Evolutionary conservation across 2,113 vertebrate species (phyloP).

Genomic region (Bagarius yarrelli): DNA sequence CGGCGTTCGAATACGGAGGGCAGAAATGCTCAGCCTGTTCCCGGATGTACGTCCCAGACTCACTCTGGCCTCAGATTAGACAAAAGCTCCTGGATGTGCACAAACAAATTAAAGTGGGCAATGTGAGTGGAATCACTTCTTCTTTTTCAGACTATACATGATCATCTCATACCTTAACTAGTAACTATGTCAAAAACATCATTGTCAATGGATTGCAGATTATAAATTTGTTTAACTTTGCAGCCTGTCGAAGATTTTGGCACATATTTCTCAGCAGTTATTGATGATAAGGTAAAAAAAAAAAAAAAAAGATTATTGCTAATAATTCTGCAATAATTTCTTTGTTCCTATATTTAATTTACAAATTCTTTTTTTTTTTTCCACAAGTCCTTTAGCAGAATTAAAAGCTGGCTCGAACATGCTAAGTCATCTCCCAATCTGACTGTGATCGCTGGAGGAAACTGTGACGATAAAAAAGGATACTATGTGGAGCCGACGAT

Average conservation of each 20-base stretch:
- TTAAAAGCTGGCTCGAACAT: slow-evolving; percentile 79
- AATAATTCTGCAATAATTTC: not conserved
- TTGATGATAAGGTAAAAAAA: slow-evolving; percentile 84
- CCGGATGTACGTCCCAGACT: slow-evolving; percentile 84
- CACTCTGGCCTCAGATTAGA: slow-evolving; percentile 86
- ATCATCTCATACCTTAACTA: not conserved
- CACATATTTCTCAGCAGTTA: slow-evolving; percentile 90
- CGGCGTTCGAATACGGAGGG: slow-evolving; percentile 90
- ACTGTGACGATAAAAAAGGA: slow-evolving; percentile 76
- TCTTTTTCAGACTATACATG: no score
- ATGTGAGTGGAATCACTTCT: slow-evolving; percentile 74
- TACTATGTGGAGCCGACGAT: slow-evolving; percentile 91
- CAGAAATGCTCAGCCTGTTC: slow-evolving; percentile 98
- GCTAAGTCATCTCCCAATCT: slow-evolving; percentile 77
- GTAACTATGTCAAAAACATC: not conserved
- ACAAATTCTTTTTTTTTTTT: not conserved
- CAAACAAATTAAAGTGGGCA: slow-evolving; percentile 80
- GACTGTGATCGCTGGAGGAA: slow-evolving; percentile 83
- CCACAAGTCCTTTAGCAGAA: slow-evolving; percentile 81
- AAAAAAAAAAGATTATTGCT: not conserved
- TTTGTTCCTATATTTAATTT: not conserved
- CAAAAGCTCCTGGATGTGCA: slow-evolving; percentile 79
- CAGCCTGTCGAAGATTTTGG: slow-evolving; percentile 86
- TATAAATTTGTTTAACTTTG: slow-evolving; percentile 11
- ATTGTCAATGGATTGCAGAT: not conserved